phyloP scores from a whole-genome alignment of 2,888 invertebrate species.

The Dicyrtomina minuta region DNA sequence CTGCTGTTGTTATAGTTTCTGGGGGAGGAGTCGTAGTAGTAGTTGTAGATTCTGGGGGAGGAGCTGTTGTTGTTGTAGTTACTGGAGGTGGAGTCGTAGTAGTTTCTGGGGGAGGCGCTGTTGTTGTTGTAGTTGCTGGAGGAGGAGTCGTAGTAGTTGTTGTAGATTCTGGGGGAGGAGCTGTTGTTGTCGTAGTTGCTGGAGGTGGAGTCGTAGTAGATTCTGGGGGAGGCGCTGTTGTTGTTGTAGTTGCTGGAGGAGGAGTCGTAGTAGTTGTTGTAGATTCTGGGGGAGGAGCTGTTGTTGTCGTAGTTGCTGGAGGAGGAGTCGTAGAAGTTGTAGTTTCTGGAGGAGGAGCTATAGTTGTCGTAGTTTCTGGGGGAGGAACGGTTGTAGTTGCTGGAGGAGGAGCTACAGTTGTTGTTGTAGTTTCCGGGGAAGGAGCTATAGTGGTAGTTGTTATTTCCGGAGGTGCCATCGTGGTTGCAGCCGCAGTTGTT shows the following conservation, averaged over 20 bases:
- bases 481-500: not conserved
- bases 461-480: too few species aligned
- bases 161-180: slow-evolving; percentile 9
- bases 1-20: not conserved
- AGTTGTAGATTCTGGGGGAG: not conserved
- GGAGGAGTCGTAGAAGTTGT: not conserved
- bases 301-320: slow-evolving; percentile 4
- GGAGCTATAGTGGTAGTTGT: not conserved
- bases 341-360: not conserved
- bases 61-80: slow-evolving; percentile 1
- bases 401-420: not conserved
- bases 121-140: slow-evolving; percentile 3
- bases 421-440: not conserved
- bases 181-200: not conserved
- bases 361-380: not conserved
- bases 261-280: not conserved
- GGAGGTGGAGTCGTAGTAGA: not conserved
- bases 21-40: slow-evolving; percentile 6
- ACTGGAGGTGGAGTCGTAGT: not conserved
- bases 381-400: not conserved
- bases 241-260: not conserved
- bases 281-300: slow-evolving; percentile 2
- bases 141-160: slow-evolving; percentile 9
- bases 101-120: not conserved
- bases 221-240: not conserved